A percentile compares a stretch with the other conserved stretches of the same genome.
Evolutionary conservation across 2,113 vertebrate genomes (phyloP).

Genomic region (Phycodurus eques): DNA sequence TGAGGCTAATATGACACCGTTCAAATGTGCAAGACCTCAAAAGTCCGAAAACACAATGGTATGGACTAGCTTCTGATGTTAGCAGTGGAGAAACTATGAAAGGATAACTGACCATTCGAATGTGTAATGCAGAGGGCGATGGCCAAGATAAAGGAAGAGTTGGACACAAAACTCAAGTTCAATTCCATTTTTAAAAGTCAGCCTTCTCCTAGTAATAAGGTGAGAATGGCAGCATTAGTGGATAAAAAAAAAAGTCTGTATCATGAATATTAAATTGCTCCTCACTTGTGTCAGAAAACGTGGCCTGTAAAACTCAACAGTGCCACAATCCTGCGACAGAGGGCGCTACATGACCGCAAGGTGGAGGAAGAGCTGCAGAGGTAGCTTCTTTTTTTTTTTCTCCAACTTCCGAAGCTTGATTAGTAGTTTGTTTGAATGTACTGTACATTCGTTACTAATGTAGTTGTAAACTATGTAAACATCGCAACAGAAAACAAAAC

Average conservation of each 20-base stretch:
- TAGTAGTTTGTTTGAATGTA: neutral
- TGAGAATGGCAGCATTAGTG: slow-evolving; percentile 6
- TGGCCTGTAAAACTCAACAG: slow-evolving; percentile 83
- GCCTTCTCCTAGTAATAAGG: slow-evolving; percentile 53
- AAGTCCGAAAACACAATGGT: slow-evolving; percentile 74
- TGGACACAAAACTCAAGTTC: slow-evolving; percentile 65
- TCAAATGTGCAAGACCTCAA: slow-evolving; percentile 70
- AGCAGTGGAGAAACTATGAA: neutral
- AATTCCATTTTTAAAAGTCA: slow-evolving; percentile 41
- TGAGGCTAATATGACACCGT: slow-evolving; percentile 74
- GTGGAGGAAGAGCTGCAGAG: slow-evolving; percentile 78
- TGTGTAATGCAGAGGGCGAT: slow-evolving; percentile 58
- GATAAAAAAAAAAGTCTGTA: neutral
- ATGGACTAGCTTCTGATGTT: slow-evolving; percentile 2
- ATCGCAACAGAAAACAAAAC: neutral
- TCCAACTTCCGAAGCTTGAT: neutral
- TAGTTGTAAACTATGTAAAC: neutral
- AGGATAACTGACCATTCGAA: neutral
- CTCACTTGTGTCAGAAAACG: slow-evolving; percentile 64
- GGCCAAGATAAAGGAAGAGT: slow-evolving; percentile 61
- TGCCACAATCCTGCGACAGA: slow-evolving; percentile 83
- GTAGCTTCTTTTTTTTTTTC: neutral
- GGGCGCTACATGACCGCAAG: slow-evolving; percentile 77
- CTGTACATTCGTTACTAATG: neutral
- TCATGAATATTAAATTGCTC: neutral